Percentiles rank a stretch among this genome's conserved stretches.
Evolutionary conservation across 1,140 invertebrate genomes (phyloP).

Genomic region (Drosophila subpulchrella): DNA sequence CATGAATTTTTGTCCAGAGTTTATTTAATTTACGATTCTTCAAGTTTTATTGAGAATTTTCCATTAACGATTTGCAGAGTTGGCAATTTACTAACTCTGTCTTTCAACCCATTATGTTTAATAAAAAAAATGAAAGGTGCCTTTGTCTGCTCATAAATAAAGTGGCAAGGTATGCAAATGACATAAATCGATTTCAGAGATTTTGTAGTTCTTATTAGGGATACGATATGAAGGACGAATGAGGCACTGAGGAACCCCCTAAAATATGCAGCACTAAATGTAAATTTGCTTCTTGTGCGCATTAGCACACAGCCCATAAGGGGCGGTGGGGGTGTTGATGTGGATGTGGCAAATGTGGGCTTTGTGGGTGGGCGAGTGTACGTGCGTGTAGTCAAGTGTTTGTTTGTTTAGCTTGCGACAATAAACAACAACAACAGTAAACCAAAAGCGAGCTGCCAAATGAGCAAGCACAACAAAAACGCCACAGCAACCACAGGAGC

Average conservation of each 20-base stretch:
- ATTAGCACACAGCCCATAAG: slow-evolving; percentile 28
- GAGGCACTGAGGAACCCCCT: slow-evolving; percentile 5
- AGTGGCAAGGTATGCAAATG: slow-evolving; percentile 18
- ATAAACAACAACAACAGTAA: slow-evolving; percentile 47
- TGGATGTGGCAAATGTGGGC: background rate
- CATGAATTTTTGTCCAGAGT: background rate
- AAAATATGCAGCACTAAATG: slow-evolving; percentile 71
- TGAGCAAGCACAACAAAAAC: slow-evolving; percentile 30
- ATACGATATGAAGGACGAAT: slow-evolving; percentile 8
- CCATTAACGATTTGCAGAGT: background rate
- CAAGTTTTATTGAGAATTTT: background rate
- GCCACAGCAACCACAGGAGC: slow-evolving; percentile 30
- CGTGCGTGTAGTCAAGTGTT: slow-evolving; percentile 59
- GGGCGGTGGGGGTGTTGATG: too few species aligned
- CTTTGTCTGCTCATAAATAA: background rate
- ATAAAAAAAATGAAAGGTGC: background rate
- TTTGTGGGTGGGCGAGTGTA: slow-evolving; percentile 9
- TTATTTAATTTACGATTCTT: background rate
- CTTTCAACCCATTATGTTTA: background rate
- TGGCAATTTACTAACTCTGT: background rate
- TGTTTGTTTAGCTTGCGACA: slow-evolving; percentile 60
- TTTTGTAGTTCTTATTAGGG: slow-evolving; percentile 28
- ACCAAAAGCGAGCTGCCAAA: slow-evolving; percentile 17
- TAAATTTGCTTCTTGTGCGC: slow-evolving; percentile 59
- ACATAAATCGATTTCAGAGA: slow-evolving; percentile 34